Percentiles rank a stretch among this genome's conserved stretches.
These are phyloP conservation scores for Hippasteria phrygiana DNA, from an alignment of 53 echinoderm and acorn worm genomes.

Conservation along the genomic window DNA sequence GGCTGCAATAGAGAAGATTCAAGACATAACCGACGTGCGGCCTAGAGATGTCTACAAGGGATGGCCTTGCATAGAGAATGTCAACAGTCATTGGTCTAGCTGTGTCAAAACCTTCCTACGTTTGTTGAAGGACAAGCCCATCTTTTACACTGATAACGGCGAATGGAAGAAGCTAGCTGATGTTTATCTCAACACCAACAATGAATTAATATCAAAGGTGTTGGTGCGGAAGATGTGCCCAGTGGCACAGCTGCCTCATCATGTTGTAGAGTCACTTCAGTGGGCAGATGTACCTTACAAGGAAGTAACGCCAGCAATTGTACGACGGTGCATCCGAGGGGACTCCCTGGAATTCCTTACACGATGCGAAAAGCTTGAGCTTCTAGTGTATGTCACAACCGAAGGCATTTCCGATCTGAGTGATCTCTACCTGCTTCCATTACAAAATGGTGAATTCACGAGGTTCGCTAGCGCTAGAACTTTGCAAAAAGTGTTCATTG, in stretches of 20 bases:
- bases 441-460: slow-evolving; percentile 54
- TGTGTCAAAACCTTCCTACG: slow-evolving; percentile 67
- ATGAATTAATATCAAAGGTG: slow-evolving; percentile 22
- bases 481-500: slow-evolving; percentile 23
- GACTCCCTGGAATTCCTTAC: slow-evolving; percentile 19
- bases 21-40: not conserved
- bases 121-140: slow-evolving; percentile 28
- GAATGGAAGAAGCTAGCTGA: slow-evolving; percentile 63
- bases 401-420: slow-evolving; percentile 60
- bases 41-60: slow-evolving; percentile 62
- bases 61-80: slow-evolving; percentile 69
- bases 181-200: slow-evolving; percentile 19
- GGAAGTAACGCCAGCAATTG: slow-evolving; percentile 43
- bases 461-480: slow-evolving; percentile 14
- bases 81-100: slow-evolving; percentile 59
- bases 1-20: slow-evolving; percentile 14
- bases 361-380: slow-evolving; percentile 42
- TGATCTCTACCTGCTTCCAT: slow-evolving; percentile 51
- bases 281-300: slow-evolving; percentile 20
- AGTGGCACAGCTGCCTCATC: slow-evolving; percentile 53
- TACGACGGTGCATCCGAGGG: slow-evolving; percentile 47
- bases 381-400: slow-evolving; percentile 52
- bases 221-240: slow-evolving; percentile 24
- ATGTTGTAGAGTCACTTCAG: slow-evolving; percentile 26
- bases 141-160: slow-evolving; percentile 65